Conservation (phyloP, 64 coral and sea anemone genomes). For the Cladopsammia gracilis region DNA sequence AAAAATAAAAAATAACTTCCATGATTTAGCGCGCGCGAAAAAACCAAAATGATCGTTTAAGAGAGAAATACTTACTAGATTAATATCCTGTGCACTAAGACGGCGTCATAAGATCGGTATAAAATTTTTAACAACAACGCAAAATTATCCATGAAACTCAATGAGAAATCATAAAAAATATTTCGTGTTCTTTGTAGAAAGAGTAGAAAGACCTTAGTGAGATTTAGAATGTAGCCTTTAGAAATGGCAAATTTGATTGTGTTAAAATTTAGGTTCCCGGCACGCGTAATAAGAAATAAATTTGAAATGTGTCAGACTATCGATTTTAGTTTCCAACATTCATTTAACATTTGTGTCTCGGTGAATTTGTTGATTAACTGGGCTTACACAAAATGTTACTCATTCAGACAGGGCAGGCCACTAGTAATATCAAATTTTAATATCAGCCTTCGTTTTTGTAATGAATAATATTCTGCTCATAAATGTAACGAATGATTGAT, state of each 20-base stretch:
- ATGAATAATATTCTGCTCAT: constrained; percentile 2
- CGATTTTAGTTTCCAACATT: constrained; percentile 3
- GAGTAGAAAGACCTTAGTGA: neutral
- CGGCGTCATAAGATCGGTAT: neutral
- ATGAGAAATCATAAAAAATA: neutral
- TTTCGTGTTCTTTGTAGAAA: neutral
- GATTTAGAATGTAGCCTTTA: neutral
- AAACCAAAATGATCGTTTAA: neutral
- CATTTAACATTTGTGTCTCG: constrained; percentile 6
- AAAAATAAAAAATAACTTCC: neutral
- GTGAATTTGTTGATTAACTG: constrained; percentile 18
- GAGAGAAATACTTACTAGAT: neutral
- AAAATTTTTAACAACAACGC: neutral
- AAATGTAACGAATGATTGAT: constrained; percentile 8
- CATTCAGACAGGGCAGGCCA: neutral
- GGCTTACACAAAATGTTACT: constrained; percentile 38
- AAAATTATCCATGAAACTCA: neutral
- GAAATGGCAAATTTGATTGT: constrained; percentile 31
- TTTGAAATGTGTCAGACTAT: neutral
- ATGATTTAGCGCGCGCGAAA: neutral
- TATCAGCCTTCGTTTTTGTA: constrained; percentile 36
- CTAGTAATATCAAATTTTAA: constrained; percentile 51
- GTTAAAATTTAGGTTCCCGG: neutral
- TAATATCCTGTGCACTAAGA: neutral
- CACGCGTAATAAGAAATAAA: neutral